Conservation (phyloP, 1,140 invertebrate genomes). For the Tetragnatha versicolor region DNA sequence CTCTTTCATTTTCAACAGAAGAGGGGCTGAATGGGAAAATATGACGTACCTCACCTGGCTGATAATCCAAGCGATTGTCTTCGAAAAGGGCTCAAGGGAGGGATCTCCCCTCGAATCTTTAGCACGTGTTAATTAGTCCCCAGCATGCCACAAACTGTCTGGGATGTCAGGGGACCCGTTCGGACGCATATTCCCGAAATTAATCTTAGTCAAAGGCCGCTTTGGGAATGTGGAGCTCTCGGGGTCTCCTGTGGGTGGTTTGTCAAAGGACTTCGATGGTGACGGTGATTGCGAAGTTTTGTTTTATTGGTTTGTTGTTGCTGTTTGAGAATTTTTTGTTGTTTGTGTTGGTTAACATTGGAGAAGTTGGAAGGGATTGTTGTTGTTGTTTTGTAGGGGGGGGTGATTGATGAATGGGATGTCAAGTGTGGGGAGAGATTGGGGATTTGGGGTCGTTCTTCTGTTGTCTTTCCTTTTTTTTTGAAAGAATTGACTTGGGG, state of each 20-base stretch:
- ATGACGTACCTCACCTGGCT: slow-evolving; percentile 28
- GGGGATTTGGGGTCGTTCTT: slow-evolving; percentile 12
- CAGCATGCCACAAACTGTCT: slow-evolving; percentile 20
- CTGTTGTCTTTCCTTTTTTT: too few relatives aligned
- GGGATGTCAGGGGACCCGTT: slow-evolving; percentile 10
- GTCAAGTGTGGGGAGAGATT: too few relatives aligned
- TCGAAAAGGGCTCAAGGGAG: slow-evolving; percentile 8
- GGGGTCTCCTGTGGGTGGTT: slow-evolving; percentile 16
- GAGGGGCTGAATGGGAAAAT: too few relatives aligned
- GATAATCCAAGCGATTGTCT: slow-evolving; percentile 37
- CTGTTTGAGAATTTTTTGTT: slow-evolving; percentile 26
- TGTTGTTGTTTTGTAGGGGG: too few relatives aligned
- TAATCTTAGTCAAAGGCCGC: slow-evolving; percentile 45
- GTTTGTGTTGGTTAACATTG: too few relatives aligned
- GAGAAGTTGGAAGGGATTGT: too few relatives aligned
- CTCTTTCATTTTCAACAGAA: too few relatives aligned
- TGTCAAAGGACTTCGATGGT: slow-evolving; percentile 21
- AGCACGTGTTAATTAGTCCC: slow-evolving; percentile 50
- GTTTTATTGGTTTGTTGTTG: background rate
- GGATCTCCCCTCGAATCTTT: slow-evolving; percentile 29
- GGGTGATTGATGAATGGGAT: slow-evolving; percentile 35
- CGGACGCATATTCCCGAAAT: slow-evolving; percentile 40
- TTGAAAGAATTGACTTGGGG: too few relatives aligned
- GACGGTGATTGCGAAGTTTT: slow-evolving; percentile 36
- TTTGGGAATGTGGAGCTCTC: slow-evolving; percentile 17